Percentiles rank a stretch among this genome's conserved stretches.
phyloP scores from a whole-genome alignment of 2,888 invertebrate species.

The Sinodicranocentrus sp. region DNA sequence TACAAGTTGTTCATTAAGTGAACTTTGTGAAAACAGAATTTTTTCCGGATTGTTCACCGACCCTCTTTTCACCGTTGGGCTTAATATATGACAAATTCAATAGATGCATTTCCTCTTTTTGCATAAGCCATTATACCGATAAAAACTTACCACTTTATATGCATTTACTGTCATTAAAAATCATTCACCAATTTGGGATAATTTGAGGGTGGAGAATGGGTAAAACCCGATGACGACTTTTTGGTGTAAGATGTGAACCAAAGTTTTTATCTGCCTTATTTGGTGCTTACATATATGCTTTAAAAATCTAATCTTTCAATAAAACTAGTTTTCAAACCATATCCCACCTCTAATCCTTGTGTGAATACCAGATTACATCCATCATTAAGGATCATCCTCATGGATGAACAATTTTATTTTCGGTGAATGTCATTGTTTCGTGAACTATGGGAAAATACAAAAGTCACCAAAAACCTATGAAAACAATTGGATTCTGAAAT shows the following conservation, averaged over 20 bases:
- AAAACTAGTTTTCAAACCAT: not conserved
- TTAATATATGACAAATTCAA: too few relatives aligned
- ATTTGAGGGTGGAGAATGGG: slow-evolving; percentile 50
- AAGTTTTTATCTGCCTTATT: slow-evolving; percentile 40
- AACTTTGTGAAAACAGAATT: too few relatives aligned
- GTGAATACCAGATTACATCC: not conserved
- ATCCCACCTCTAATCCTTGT: not conserved
- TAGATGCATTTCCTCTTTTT: too few relatives aligned
- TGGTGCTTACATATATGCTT: slow-evolving; percentile 32
- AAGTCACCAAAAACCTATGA: not conserved
- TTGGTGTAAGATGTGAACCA: slow-evolving; percentile 14
- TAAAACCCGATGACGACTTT: slow-evolving; percentile 29
- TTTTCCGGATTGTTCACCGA: too few relatives aligned
- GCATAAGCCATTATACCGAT: too few relatives aligned
- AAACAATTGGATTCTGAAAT: too few relatives aligned
- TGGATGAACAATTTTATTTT: too few relatives aligned
- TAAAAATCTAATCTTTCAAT: slow-evolving; percentile 33
- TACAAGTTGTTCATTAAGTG: too few relatives aligned
- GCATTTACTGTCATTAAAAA: slow-evolving; percentile 31
- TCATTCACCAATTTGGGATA: slow-evolving; percentile 28
- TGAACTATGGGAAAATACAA: slow-evolving; percentile 5
- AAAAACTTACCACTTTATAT: slow-evolving; percentile 38
- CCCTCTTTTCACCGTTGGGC: too few relatives aligned
- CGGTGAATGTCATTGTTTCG: slow-evolving; percentile 1
- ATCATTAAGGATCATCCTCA: too few relatives aligned